Conservation (phyloP, 2,888 invertebrate species). For the Standfussiana lucernea region DNA sequence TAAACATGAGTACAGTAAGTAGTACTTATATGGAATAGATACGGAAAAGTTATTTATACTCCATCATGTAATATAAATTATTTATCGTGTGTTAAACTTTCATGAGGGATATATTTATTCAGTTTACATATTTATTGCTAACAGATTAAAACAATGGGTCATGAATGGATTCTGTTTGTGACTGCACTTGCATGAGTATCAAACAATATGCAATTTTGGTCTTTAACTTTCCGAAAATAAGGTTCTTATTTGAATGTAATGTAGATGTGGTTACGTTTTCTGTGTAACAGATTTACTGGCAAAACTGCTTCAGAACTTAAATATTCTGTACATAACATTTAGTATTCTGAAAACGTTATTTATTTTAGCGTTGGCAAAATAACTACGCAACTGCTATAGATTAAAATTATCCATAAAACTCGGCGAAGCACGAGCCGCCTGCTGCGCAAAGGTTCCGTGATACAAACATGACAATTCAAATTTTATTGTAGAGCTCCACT, state of each 20-base stretch:
- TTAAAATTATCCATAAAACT: constrained; percentile 57
- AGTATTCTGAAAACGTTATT: constrained; percentile 54
- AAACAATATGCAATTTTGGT: not conserved
- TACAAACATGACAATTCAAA: constrained; percentile 34
- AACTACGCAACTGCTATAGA: constrained; percentile 52
- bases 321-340: constrained; percentile 46
- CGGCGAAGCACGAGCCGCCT: constrained; percentile 22
- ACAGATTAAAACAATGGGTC: constrained; percentile 66
- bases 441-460: constrained; percentile 38
- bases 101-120: constrained; percentile 59
- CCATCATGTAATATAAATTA: constrained; percentile 55
- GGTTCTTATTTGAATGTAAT: constrained; percentile 3
- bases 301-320: constrained; percentile 32
- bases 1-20: not conserved
- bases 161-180: constrained; percentile 61
- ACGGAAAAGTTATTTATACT: constrained; percentile 21
- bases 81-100: constrained; percentile 41
- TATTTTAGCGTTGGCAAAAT: constrained; percentile 59
- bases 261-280: not conserved
- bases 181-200: constrained; percentile 36
- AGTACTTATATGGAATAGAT: constrained; percentile 19
- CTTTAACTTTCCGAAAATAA: not conserved
- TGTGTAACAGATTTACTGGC: constrained; percentile 38
- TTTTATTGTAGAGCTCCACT: constrained; percentile 21
- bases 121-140: constrained; percentile 60